Base-by-base conservation (phyloP, 2,113 vertebrate genomes). In the Meleagris gallopavo region DNA sequence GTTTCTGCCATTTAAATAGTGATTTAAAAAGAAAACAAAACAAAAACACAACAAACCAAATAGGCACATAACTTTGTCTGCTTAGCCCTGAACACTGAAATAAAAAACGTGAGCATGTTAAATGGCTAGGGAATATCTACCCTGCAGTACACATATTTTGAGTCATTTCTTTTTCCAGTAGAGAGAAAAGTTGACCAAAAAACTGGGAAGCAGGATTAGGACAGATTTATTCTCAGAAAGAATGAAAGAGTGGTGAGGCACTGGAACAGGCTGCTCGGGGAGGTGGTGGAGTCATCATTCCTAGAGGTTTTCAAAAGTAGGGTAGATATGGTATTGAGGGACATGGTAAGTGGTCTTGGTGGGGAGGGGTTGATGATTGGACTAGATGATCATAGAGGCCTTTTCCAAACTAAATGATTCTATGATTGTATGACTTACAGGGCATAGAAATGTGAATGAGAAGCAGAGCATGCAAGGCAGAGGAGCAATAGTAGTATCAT, bases 21-120 rank as follows among this genome's bases (percentile, higher is more conserved):
- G 18, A 78, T 91, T 78, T 75, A 40, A 67, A 88, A 95, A 50
- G 55, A 80, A 94, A 91, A 80, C 25, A 43, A n/a, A n/a, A n/a
- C n/a, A n/a, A n/a, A n/a, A n/a, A n/a, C n/a, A 43, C 41, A 17
- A 17, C 55, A 84, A 95, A 91, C 60, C 74, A 94, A 67, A 85
- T 10, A 52, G 22, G 27, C 10, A 25, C 8, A 8, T 45, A 48
- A 70, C 66, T 87, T 86, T 72, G 30, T 55, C 71, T 81, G 16
- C 46, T 81, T 58, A 36, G 55, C 71, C 41, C 38, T 72, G 43
- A 91, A 64, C 54, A 50, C 27, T 88, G 84, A 93, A 93, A 94
- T 87, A 89, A 94, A 86, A 92, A 82, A 43, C 45, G 22, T 40
- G 65, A 93, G n/a, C 16, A 21, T 20, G 8, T 4, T 91, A 60